phyloP scores from a whole-genome alignment of 2,113 vertebrate species.

The Neodontobutis hainanensis region DNA sequence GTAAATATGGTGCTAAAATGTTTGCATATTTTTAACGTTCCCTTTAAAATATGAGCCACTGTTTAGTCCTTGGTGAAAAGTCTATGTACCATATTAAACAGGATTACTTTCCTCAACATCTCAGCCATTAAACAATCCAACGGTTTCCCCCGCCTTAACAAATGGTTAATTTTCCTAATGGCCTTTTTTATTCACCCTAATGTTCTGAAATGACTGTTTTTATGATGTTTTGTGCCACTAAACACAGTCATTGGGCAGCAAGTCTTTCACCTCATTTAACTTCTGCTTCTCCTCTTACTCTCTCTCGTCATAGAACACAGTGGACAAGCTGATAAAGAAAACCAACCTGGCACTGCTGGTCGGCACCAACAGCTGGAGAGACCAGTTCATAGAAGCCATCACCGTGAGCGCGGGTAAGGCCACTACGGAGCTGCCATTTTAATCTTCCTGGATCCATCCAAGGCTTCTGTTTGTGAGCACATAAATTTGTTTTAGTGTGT shows the following conservation, averaged over 20 bases:
- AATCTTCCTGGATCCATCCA: background rate
- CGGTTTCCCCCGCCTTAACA: background rate
- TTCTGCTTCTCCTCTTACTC: background rate
- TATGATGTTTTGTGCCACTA: background rate
- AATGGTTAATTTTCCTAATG: conserved; percentile 1
- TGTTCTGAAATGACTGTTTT: conserved; percentile 1
- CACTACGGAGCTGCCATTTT: background rate
- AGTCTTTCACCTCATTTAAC: conserved; percentile 1
- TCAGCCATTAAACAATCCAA: background rate
- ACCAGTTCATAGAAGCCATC: conserved; percentile 99
- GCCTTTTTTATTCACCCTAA: background rate
- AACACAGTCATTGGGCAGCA: background rate
- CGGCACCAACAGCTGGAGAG: conserved; percentile 98
- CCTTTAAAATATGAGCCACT: background rate
- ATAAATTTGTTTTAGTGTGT: conserved; percentile 6
- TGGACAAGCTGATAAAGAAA: conserved; percentile 99
- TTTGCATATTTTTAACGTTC: background rate
- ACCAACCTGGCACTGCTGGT: conserved; percentile 98
- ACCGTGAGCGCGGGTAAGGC: conserved; percentile 96
- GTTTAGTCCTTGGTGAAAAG: background rate
- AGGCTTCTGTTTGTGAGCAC: background rate
- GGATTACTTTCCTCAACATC: background rate
- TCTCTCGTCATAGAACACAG: conserved; percentile 86
- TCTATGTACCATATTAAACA: background rate
- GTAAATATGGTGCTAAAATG: too few relatives aligned